A percentile compares a stretch with the other conserved stretches of the same genome.
These are phyloP conservation scores for Otolemur crassicaudatus DNA, from an alignment of 2,797 vertebrate genomes.

Conservation along the genomic window DNA sequence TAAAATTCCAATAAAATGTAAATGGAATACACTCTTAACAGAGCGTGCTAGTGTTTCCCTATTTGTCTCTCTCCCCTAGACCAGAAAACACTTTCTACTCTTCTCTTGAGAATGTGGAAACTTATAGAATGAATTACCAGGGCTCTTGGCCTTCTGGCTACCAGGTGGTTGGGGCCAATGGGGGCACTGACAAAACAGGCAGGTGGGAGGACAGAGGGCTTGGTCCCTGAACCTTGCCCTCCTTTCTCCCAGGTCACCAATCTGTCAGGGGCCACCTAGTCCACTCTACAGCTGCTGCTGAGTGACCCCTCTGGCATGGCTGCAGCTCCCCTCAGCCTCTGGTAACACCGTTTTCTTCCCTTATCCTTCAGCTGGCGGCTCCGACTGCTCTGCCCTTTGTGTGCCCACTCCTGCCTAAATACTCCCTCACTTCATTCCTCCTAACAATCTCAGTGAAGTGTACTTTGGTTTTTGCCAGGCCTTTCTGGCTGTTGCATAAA, in stretches of 20 bases:
- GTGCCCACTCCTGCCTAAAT: neutral
- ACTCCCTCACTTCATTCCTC: neutral
- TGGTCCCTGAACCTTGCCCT: neutral
- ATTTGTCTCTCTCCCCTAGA: neutral
- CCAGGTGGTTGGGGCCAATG: neutral
- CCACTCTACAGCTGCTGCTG: too few relatives aligned
- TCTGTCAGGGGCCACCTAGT: neutral
- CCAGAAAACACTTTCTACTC: neutral
- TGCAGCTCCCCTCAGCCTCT: neutral
- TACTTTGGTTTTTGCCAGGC: neutral
- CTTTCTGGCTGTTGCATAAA: neutral
- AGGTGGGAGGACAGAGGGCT: neutral
- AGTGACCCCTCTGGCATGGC: neutral
- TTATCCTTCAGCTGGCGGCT: neutral
- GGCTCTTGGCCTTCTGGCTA: neutral
- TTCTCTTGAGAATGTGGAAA: neutral
- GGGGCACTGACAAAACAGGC: neutral
- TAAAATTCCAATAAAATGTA: constrained; percentile 28
- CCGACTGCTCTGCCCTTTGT: neutral
- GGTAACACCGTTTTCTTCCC: neutral
- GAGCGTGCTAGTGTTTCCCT: neutral
- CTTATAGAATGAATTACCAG: neutral
- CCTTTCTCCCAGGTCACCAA: neutral
- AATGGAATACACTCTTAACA: constrained; percentile 27
- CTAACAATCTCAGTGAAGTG: neutral